Conservation (phyloP, 1,140 invertebrate species). For the Musca vetustissima region DNA sequence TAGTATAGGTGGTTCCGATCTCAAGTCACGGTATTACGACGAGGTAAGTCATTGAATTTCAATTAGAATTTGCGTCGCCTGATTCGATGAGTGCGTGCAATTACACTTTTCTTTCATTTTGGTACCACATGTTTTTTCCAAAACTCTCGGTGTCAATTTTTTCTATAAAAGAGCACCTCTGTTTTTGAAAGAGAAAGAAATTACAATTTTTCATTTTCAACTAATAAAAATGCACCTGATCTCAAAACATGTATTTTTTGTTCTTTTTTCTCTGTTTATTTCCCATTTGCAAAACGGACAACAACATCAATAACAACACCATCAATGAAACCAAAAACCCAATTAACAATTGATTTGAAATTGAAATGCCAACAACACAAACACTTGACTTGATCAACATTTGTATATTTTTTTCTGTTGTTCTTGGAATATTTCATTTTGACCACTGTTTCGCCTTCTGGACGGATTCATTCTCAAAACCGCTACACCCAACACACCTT, state of each 20-base stretch:
- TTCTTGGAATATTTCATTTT: background rate
- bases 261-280: conserved; percentile 29
- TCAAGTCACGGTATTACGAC: conserved; percentile 50
- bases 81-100: background rate
- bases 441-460: too few species aligned
- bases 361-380: background rate
- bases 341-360: too few species aligned
- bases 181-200: conserved; percentile 16
- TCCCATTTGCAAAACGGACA: conserved; percentile 26
- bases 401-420: conserved; percentile 13
- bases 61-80: background rate
- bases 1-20: conserved; percentile 41
- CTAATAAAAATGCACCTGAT: conserved; percentile 38
- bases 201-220: conserved; percentile 22
- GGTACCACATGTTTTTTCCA: background rate
- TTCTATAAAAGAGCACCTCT: background rate
- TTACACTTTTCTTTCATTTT: conserved; percentile 1
- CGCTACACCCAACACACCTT: too few species aligned
- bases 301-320: background rate
- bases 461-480: too few species aligned
- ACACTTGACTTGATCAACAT: conserved; percentile 4
- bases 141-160: conserved; percentile 22
- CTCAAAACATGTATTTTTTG: conserved; percentile 38
- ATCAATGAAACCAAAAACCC: too few species aligned
- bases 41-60: conserved; percentile 42